A percentile compares a stretch with the other conserved stretches of the same genome.
These are phyloP conservation scores for Promerops cafer DNA, from an alignment of 2,113 vertebrate species.

Conservation along the genomic window DNA sequence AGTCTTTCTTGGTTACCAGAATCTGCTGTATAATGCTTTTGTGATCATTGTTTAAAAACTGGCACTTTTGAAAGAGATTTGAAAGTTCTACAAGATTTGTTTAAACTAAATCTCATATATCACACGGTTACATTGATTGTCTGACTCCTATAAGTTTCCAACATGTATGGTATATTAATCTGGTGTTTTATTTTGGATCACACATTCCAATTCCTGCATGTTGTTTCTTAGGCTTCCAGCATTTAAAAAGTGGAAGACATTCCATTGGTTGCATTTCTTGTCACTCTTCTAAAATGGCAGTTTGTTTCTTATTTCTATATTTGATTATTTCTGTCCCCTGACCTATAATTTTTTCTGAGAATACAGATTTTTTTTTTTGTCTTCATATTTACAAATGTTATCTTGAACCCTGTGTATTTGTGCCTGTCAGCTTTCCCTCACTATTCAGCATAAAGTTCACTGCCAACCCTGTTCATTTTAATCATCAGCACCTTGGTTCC, in stretches of 20 bases:
- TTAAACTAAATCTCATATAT: not conserved
- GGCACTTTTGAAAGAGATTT: not conserved
- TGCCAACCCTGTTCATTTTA: not conserved
- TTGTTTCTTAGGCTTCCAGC: not conserved
- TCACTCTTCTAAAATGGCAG: not conserved
- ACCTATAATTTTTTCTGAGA: not conserved
- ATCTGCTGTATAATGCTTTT: not conserved
- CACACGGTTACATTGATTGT: not conserved
- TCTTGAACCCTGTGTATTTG: not conserved
- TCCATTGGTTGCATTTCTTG: not conserved
- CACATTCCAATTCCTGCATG: not conserved
- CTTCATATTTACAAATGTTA: not conserved
- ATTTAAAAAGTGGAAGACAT: not conserved
- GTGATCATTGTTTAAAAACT: not conserved
- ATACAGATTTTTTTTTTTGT: not conserved
- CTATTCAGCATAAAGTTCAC: not conserved
- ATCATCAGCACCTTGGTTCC: not conserved
- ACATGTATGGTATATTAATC: not conserved
- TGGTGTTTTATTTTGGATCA: not conserved
- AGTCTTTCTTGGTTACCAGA: not conserved
- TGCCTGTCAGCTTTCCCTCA: not conserved
- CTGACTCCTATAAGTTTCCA: not conserved
- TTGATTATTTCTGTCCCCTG: not conserved
- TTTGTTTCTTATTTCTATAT: not conserved
- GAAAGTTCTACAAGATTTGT: not conserved